Conservation (phyloP, 2,888 invertebrate genomes). For the Noctua fimbriata region DNA sequence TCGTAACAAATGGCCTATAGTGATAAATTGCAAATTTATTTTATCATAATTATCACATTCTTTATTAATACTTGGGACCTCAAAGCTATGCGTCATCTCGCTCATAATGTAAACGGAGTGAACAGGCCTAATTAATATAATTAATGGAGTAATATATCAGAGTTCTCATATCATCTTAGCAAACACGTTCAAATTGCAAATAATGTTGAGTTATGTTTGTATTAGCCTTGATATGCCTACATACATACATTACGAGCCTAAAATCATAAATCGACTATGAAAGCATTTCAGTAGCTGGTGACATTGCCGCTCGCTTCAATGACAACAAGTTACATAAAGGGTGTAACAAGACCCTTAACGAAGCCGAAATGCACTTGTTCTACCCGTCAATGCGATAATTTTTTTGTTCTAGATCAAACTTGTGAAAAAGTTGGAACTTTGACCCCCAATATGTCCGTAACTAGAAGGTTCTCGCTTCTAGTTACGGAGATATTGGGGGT, state of each 20-base stretch:
- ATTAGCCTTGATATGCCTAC: background rate
- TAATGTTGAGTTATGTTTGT: background rate
- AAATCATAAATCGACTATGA: background rate
- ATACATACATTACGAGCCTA: background rate
- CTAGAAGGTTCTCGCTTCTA: too few species aligned
- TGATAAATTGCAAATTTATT: background rate
- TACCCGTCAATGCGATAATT: too few species aligned
- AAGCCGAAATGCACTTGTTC: too few species aligned
- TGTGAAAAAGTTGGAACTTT: too few species aligned
- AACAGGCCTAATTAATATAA: constrained; percentile 50
- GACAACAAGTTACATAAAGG: background rate
- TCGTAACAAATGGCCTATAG: background rate
- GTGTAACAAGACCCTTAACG: too few species aligned
- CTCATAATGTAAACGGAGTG: constrained; percentile 49
- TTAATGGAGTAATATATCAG: constrained; percentile 51
- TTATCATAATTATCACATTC: constrained; percentile 16
- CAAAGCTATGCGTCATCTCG: constrained; percentile 38
- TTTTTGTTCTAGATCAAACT: too few species aligned
- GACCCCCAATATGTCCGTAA: too few species aligned
- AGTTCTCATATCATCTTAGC: constrained; percentile 32
- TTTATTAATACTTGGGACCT: constrained; percentile 29
- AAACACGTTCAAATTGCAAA: constrained; percentile 31
- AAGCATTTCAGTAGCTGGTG: background rate
- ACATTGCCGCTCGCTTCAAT: background rate
- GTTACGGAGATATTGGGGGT: too few species aligned